Base-by-base conservation (phyloP, 2,113 vertebrate species). In the Gnathonemus longibarbis region DNA sequence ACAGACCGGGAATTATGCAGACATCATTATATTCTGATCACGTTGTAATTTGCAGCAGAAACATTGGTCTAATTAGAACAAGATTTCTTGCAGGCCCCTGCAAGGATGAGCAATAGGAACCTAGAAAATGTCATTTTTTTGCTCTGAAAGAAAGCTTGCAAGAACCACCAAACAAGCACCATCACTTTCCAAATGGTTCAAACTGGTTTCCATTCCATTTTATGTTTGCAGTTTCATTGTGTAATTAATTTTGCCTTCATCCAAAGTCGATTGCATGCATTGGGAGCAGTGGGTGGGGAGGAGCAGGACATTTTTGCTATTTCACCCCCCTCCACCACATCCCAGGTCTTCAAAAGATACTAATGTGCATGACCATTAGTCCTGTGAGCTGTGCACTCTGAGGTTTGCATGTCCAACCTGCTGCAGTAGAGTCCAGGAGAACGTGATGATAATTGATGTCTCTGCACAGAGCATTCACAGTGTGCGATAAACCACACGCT, bases 291-390 rank as follows among this genome's bases (percentile, higher is more conserved):
- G 39, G 15, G 27, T 90, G 90, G 77, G 46, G 21, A 8, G 35
- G 15, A 1, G 15, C 31, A 7, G 35, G 74, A 35, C 6, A 42
- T 17, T 42, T 42, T 80, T 7, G n/a, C 10, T 1, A 42, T 42
- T 42, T 80, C 74, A 80, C 1, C 74, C 74, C 74, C 35, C 35
- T 15, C 35, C 74, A 39, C 74, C 74, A 6, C 15, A 0, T 42
- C 74, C 35, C 74, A 42, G n/a, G 62, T 70, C 62, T 70, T 70
- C 62, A 31, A 27, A 70, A 70, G 10, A 70, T 70, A 84, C 97
- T 98, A 98, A 99, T 97, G 93, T 5, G 98, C 98, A 99, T 98
- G 98, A 95, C 39, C 87, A 10, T 92, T 89, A 92, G 91, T 94
- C 58, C 92, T 92, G 39, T 88, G 89, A 90, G 88, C 91, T 91